phyloP scores from a whole-genome alignment of 2,113 vertebrate genomes.

The Neolamprologus kungweensis region DNA sequence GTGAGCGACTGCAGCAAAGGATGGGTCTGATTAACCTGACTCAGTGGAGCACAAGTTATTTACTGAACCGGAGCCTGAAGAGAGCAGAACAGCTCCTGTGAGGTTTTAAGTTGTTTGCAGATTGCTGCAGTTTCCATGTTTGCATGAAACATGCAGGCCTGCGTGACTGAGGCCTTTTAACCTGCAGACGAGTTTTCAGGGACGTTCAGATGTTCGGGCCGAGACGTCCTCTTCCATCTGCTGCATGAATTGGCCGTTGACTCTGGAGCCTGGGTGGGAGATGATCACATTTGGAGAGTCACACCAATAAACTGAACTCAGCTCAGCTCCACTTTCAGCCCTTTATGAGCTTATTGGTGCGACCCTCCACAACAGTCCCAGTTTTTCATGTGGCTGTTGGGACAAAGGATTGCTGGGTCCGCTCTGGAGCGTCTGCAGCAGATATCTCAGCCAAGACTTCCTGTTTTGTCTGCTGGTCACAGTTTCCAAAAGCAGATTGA shows the following conservation, averaged over 20 bases:
- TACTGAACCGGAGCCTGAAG: background rate
- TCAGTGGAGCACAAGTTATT: fast-evolving
- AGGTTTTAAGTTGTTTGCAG: background rate
- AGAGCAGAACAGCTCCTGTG: background rate
- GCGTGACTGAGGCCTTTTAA: background rate
- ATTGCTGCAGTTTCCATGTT: background rate
- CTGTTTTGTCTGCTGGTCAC: background rate
- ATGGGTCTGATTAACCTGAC: background rate
- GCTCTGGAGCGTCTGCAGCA: background rate
- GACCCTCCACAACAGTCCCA: background rate
- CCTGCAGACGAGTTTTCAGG: fast-evolving
- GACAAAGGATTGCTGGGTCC: background rate
- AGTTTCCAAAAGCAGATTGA: background rate
- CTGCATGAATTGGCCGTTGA: background rate
- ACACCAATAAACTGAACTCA: background rate
- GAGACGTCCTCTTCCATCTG: background rate
- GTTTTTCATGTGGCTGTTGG: background rate
- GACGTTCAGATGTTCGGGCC: background rate
- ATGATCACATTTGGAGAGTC: background rate
- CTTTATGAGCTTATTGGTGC: background rate
- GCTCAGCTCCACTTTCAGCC: background rate
- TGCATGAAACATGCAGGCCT: background rate
- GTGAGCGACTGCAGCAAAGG: background rate
- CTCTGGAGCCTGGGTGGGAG: background rate
- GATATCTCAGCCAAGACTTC: background rate